Base-by-base conservation (phyloP, 2,113 vertebrate genomes). In the Prionailurus bengalensis region DNA sequence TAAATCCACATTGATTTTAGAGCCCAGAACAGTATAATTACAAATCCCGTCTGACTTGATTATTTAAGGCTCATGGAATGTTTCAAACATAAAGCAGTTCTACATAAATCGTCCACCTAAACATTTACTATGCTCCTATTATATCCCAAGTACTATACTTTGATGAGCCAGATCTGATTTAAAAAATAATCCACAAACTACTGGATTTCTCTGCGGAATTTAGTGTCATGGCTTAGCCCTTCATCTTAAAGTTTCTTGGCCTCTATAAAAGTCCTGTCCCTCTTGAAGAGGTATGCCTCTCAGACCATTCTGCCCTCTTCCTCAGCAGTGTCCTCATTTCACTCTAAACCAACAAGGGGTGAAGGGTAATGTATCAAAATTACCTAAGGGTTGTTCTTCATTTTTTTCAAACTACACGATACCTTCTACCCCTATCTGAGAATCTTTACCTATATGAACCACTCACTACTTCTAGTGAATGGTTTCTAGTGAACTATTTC, bases 21-120 rank as follows among this genome's bases (percentile, higher is more conserved):
- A 96, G 23, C 39, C 48, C 63, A 87, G 70, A 92, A 51, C 17
- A 70, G 27, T 36, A 42, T 11, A 61, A 82, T 88, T 88, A 94
- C 29, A 96, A 66, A 76, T 66, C 23, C 45, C 81, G 36, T 51
- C 83, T 71, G 25, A 33, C 51, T 91, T 82, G 78, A 90, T 79
- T 83, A 48, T 42, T 94, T 63, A 91, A 92, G 87, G 7, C 33
- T 94, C 86, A 14, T 31, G 36, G 8, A 87, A n/a, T 65, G 7
- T 80, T 86, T 93, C 73, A 42, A 89, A 84, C 16, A 82, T n/a
- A 86, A 65, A 92, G 73, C 6, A 78, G 36, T 85, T 87, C 74
- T 86, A 84, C 23, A 55, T n/a, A 76, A 51, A 80, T 80, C 48
- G 45, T 65, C 76, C 76, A 71, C 19, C 45, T 88, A 90, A 45